Conservation (phyloP, 2,113 vertebrate genomes). For the Pterocles gutturalis region DNA sequence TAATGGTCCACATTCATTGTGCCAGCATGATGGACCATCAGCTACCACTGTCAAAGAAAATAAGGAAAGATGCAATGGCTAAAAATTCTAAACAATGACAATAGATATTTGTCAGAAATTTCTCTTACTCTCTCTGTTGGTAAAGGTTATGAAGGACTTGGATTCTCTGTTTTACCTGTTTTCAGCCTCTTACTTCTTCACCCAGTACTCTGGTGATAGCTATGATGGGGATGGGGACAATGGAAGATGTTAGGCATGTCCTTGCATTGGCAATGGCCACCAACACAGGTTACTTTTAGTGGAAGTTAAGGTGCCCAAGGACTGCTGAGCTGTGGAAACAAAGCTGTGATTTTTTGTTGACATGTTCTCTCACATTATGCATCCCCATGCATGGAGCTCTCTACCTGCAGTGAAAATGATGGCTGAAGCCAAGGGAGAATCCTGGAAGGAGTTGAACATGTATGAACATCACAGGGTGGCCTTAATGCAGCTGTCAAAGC, state of each 20-base stretch:
- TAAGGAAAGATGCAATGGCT: not conserved
- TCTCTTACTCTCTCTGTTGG: not conserved
- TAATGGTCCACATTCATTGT: not conserved
- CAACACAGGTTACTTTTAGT: not conserved
- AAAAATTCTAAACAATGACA: not conserved
- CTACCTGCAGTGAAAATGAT: not conserved
- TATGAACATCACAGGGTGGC: rapidly evolving
- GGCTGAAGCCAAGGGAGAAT: not conserved
- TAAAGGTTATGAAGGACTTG: not conserved
- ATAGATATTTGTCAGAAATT: not conserved
- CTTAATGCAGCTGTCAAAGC: not conserved
- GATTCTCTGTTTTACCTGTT: not conserved
- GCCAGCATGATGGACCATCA: not conserved
- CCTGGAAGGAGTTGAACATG: not conserved
- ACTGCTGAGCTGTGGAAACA: not conserved
- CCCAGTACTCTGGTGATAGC: not conserved
- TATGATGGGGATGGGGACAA: not conserved
- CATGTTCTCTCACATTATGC: rapidly evolving
- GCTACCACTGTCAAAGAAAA: not conserved
- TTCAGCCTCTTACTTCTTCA: not conserved
- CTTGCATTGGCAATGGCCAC: not conserved
- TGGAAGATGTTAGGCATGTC: not conserved
- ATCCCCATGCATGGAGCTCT: not conserved
- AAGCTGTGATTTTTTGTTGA: not conserved
- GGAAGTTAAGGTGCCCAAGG: not conserved